Percentiles rank a stretch among this genome's conserved stretches.
Evolutionary conservation across 2,888 invertebrate genomes (phyloP).

Genomic region (Strigamia crassipes): DNA sequence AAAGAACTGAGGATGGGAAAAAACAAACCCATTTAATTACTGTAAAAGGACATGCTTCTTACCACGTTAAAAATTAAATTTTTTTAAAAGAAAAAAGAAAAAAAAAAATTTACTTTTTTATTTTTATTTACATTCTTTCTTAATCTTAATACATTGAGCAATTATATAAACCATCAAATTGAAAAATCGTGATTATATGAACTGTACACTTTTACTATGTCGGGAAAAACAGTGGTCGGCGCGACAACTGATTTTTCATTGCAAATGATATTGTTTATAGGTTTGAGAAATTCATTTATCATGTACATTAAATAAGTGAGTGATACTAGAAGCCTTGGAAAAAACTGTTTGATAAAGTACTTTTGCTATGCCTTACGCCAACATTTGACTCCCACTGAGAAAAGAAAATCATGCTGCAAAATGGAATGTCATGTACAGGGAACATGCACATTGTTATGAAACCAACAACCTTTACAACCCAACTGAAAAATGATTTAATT

Average conservation of each 20-base stretch:
- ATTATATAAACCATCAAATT: neutral
- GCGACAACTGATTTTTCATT: too few species aligned
- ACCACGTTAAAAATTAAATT: too few species aligned
- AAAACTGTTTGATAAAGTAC: neutral
- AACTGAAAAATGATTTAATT: neutral
- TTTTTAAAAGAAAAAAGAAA: too few species aligned
- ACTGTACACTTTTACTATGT: neutral
- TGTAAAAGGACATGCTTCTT: neutral
- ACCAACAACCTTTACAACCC: neutral
- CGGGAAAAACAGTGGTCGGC: neutral
- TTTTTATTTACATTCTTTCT: too few species aligned
- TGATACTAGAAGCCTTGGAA: conserved; percentile 4
- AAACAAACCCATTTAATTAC: neutral
- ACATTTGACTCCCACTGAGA: neutral
- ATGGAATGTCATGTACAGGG: neutral
- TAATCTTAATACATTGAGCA: conserved; percentile 2
- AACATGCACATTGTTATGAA: neutral
- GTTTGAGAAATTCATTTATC: neutral
- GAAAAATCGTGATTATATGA: neutral
- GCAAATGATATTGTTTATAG: neutral
- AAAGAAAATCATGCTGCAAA: neutral
- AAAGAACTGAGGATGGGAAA: neutral
- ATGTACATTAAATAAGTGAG: neutral
- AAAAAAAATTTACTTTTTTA: too few species aligned
- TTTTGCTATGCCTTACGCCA: neutral